Evolutionary conservation across 2,888 invertebrate genomes (phyloP).

Genomic region (Dorcus hopei): DNA sequence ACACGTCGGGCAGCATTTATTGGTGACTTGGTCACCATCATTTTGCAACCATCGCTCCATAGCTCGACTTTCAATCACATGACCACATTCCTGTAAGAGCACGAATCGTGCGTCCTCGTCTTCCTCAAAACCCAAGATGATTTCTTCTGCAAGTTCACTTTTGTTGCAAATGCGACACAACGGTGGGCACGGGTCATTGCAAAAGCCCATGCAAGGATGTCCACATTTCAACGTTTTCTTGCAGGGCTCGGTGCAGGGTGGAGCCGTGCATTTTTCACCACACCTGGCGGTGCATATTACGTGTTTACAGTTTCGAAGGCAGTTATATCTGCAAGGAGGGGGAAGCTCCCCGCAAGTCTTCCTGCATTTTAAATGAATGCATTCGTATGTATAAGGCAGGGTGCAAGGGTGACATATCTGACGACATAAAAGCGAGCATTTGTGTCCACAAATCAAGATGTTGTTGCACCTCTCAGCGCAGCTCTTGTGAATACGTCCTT

Average conservation of each 20-base stretch:
- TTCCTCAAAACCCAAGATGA: conserved; percentile 52
- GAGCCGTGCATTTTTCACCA: conserved; percentile 49
- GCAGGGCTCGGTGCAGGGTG: conserved; percentile 52
- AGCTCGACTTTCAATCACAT: conserved; percentile 51
- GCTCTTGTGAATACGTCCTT: conserved; percentile 59
- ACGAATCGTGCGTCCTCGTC: conserved; percentile 57
- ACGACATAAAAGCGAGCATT: conserved; percentile 57
- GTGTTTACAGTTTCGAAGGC: conserved; percentile 50
- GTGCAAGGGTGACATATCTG: conserved; percentile 46
- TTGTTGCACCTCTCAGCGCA: conserved; percentile 58
- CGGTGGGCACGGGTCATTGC: conserved; percentile 66
- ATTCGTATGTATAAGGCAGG: conserved; percentile 31
- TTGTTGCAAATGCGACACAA: conserved; percentile 58
- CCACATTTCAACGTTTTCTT: conserved; percentile 50
- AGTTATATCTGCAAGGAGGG: conserved; percentile 40
- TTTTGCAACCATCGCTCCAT: conserved; percentile 45
- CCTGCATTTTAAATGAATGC: conserved; percentile 54
- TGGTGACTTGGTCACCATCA: conserved; percentile 31
- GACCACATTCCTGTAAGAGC: conserved; percentile 54
- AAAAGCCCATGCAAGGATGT: conserved; percentile 67
- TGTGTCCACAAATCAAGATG: conserved; percentile 61
- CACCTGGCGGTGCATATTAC: conserved; percentile 51
- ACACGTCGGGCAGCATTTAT: conserved; percentile 57
- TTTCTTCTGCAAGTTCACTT: conserved; percentile 46
- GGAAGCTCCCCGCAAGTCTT: conserved; percentile 49